These are phyloP conservation scores for Macrotis lagotis DNA, from an alignment of 2,113 vertebrate genomes.

Conservation along the genomic window DNA sequence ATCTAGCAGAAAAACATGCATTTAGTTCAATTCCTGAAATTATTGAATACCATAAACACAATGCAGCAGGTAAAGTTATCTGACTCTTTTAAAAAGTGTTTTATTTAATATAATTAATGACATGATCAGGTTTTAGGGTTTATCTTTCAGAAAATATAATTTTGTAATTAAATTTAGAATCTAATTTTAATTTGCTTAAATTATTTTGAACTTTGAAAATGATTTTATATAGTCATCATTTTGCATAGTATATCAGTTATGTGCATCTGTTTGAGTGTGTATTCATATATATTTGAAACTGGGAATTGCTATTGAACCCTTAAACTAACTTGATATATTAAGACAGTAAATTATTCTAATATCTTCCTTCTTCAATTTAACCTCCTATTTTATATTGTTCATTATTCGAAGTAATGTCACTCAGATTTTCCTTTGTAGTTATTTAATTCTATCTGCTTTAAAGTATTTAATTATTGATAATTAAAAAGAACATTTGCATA, in stretches of 20 bases:
- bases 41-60: conserved; percentile 97
- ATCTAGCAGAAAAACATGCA: conserved; percentile 93
- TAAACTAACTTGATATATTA: neutral
- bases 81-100: neutral
- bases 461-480: neutral
- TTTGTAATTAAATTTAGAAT: conserved; percentile 33
- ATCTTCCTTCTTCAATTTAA: neutral
- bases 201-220: conserved; percentile 31
- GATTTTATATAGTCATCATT: conserved; percentile 17
- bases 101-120: neutral
- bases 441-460: neutral
- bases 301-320: conserved; percentile 5
- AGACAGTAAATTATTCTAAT: conserved; percentile 3
- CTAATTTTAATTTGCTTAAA: conserved; percentile 15
- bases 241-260: neutral
- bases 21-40: conserved; percentile 93
- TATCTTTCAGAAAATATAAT: neutral
- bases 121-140: neutral
- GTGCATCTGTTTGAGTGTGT: neutral
- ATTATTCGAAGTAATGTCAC: neutral
- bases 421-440: neutral
- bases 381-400: neutral
- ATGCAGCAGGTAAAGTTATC: conserved; percentile 90
- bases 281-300: neutral
- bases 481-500: neutral